Evolutionary conservation across 2,113 vertebrate genomes (phyloP).

Genomic region (Pristiophorus japonicus): DNA sequence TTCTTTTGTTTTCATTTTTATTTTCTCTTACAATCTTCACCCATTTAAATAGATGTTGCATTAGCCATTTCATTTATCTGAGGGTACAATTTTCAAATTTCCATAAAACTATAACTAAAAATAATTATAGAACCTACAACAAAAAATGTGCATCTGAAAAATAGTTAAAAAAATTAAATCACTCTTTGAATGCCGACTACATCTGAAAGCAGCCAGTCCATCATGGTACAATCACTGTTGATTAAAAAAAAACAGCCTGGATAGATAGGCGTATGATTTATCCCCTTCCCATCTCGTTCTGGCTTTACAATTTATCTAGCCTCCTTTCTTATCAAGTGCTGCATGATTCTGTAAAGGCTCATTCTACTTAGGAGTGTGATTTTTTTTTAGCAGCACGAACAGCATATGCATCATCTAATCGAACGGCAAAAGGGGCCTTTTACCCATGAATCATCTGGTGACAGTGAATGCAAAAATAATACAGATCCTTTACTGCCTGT

Average conservation of each 20-base stretch:
- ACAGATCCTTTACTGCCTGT: constrained; percentile 49
- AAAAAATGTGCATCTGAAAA: not conserved
- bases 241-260: not conserved
- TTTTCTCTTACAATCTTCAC: not conserved
- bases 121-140: not conserved
- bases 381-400: constrained; percentile 38
- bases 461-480: constrained; percentile 52
- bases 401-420: constrained; percentile 51
- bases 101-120: not conserved
- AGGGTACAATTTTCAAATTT: not conserved
- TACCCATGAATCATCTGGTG: constrained; percentile 50
- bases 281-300: not conserved
- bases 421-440: constrained; percentile 57
- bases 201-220: constrained; percentile 13
- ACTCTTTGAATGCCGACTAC: too few species aligned
- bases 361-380: not conserved
- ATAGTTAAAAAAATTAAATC: not conserved
- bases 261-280: not conserved
- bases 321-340: constrained; percentile 6
- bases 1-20: constrained; percentile 3
- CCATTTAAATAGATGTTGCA: not conserved
- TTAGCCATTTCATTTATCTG: too few species aligned
- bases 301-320: constrained; percentile 7
- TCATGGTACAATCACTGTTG: not conserved
- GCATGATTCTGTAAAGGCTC: constrained; percentile 24